phyloP scores from a whole-genome alignment of 2,888 invertebrate genomes.

The Galerucella calmariensis region DNA sequence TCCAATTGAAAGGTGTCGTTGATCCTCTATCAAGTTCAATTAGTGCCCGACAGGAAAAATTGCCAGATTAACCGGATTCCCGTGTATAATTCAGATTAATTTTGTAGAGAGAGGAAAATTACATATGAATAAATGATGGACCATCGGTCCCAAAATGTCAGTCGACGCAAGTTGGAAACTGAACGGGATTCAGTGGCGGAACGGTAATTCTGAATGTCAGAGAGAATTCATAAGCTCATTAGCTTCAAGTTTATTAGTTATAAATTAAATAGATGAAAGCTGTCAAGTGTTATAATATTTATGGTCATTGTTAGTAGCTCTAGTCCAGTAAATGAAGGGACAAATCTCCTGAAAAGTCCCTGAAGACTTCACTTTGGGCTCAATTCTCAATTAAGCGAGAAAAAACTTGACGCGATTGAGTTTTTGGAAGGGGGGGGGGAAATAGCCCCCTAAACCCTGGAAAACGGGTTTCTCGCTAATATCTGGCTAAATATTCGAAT shows the following conservation, averaged over 20 bases:
- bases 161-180: slow-evolving; percentile 25
- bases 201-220: not conserved
- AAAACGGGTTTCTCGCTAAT: no score
- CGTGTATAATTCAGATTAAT: slow-evolving; percentile 61
- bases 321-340: no score
- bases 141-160: slow-evolving; percentile 55
- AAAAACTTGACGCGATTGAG: no score
- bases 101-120: slow-evolving; percentile 60
- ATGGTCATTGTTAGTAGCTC: no score
- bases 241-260: not conserved
- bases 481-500: no score
- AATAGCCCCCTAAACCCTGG: no score
- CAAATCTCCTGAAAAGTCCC: no score
- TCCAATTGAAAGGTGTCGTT: slow-evolving; percentile 13
- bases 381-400: no score
- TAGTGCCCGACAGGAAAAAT: slow-evolving; percentile 39
- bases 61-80: slow-evolving; percentile 55
- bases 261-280: not conserved
- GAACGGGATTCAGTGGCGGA: not conserved
- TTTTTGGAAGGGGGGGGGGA: no score
- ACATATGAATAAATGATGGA: slow-evolving; percentile 61
- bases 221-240: not conserved
- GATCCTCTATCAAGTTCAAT: slow-evolving; percentile 38
- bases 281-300: not conserved
- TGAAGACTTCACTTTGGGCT: no score